Percentiles rank a stretch among this genome's conserved stretches.
phyloP scores from a whole-genome alignment of 2,797 vertebrate genomes.

The Takifugu ocellatus region DNA sequence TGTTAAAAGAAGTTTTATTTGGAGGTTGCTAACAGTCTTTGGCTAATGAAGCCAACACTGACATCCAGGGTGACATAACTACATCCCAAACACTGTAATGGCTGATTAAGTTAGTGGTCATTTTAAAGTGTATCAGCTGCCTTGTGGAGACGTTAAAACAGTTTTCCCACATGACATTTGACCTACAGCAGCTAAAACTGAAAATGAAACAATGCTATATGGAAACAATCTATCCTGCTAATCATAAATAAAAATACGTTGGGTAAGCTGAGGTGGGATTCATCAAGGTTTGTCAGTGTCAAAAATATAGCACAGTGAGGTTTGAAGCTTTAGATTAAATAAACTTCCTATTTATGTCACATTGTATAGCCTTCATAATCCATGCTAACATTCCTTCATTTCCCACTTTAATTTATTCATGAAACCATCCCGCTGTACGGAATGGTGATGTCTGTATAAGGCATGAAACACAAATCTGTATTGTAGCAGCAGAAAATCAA shows the following conservation, averaged over 20 bases:
- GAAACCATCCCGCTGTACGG: constrained; percentile 21
- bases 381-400: constrained; percentile 16
- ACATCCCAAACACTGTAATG: background rate
- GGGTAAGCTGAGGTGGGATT: constrained; percentile 21
- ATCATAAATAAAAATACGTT: constrained; percentile 49
- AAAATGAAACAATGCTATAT: constrained; percentile 18
- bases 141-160: constrained; percentile 24
- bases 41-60: constrained; percentile 46
- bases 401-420: constrained; percentile 39
- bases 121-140: constrained; percentile 60
- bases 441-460: constrained; percentile 38
- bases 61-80: constrained; percentile 12
- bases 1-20: constrained; percentile 50
- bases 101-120: constrained; percentile 36
- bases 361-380: constrained; percentile 26
- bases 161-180: constrained; percentile 11
- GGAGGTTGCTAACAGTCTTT: constrained; percentile 42
- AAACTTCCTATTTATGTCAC: constrained; percentile 23
- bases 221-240: constrained; percentile 41
- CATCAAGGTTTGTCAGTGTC: constrained; percentile 37
- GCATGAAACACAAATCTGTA: constrained; percentile 5
- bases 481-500: constrained; percentile 13
- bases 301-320: constrained; percentile 26
- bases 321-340: constrained; percentile 40
- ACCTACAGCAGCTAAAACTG: constrained; percentile 17